Conservation (phyloP, 2,888 invertebrate genomes). For the Calephelis perditalis region DNA sequence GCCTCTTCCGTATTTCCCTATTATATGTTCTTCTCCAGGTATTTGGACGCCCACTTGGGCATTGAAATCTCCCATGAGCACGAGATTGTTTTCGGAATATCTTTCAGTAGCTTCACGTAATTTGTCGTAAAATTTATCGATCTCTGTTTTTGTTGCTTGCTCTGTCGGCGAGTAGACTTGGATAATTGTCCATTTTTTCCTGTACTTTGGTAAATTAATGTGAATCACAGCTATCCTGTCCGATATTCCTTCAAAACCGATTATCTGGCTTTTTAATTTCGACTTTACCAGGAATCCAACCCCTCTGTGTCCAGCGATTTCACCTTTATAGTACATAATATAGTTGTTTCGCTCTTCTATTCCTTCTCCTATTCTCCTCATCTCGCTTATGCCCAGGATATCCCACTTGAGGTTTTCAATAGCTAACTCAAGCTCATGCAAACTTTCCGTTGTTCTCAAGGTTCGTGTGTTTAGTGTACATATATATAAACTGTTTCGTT, state of each 20-base stretch:
- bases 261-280: too few species aligned
- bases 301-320: background rate
- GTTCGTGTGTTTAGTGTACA: slow-evolving; percentile 6
- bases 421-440: background rate
- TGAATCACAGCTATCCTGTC: too few species aligned
- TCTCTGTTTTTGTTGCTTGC: too few species aligned
- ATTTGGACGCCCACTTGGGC: background rate
- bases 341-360: background rate
- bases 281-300: background rate
- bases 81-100: too few species aligned
- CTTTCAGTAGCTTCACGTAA: too few species aligned
- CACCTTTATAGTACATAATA: background rate
- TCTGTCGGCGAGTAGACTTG: too few species aligned
- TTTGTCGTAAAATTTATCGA: too few species aligned
- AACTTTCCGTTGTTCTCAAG: background rate
- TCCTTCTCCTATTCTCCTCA: background rate
- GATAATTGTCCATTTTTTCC: too few species aligned
- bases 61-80: too few species aligned
- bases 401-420: background rate
- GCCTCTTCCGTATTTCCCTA: background rate
- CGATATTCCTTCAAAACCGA: too few species aligned
- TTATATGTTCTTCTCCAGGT: background rate
- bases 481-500: background rate
- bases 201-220: too few species aligned
- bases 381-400: background rate